These are phyloP conservation scores for Spilarctia lutea DNA, from an alignment of 2,888 invertebrate genomes.

Conservation along the genomic window DNA sequence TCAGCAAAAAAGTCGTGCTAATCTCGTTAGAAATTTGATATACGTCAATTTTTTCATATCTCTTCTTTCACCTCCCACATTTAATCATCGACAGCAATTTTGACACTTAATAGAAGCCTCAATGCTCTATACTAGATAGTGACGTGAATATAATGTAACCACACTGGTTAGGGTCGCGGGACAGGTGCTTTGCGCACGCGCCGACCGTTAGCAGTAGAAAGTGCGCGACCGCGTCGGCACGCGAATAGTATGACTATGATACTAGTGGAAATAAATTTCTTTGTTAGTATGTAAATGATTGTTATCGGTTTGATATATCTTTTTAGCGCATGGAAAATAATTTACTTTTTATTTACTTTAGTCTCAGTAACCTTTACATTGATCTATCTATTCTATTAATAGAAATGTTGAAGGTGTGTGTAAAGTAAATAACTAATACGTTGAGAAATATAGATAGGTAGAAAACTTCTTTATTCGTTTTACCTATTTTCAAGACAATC, in stretches of 20 bases:
- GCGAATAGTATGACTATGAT: constrained; percentile 73
- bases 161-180: constrained; percentile 73
- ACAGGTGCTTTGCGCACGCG: constrained; percentile 85
- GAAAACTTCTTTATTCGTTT: too few relatives aligned
- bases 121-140: constrained; percentile 49
- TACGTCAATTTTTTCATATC: neutral
- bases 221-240: constrained; percentile 85
- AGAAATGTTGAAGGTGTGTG: neutral
- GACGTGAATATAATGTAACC: constrained; percentile 66
- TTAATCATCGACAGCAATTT: constrained; percentile 17
- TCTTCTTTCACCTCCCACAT: constrained; percentile 6
- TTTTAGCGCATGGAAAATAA: neutral
- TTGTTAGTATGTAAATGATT: constrained; percentile 24
- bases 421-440: too few relatives aligned
- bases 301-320: constrained; percentile 8
- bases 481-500: too few relatives aligned
- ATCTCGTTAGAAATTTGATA: neutral
- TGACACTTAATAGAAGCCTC: constrained; percentile 43
- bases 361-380: neutral
- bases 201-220: constrained; percentile 86
- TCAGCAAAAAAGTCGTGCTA: neutral
- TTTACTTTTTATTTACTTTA: neutral
- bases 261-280: constrained; percentile 30
- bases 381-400: neutral
- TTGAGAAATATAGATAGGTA: too few relatives aligned